Evolutionary conservation across 1,140 invertebrate genomes (phyloP).

Genomic region (Littorina saxatilis): DNA sequence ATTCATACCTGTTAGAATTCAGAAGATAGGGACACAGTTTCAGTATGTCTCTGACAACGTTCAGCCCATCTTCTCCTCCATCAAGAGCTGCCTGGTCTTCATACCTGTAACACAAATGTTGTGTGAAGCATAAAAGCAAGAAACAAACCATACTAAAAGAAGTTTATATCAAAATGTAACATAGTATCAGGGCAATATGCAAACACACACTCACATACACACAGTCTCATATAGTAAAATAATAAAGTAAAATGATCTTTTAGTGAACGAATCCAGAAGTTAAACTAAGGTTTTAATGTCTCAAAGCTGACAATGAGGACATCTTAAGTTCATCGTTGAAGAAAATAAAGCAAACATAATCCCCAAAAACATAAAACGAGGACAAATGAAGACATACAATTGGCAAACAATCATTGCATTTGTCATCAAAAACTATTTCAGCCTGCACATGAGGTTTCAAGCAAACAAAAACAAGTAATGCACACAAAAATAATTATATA

Average conservation of each 20-base stretch:
- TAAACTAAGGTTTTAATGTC: neutral
- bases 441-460: no score
- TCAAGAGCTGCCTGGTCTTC: neutral
- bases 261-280: neutral
- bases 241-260: neutral
- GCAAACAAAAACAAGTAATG: no score
- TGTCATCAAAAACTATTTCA: no score
- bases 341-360: no score
- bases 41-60: neutral
- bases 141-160: neutral
- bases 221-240: no score
- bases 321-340: no score
- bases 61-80: conserved; percentile 4
- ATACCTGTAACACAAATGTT: neutral
- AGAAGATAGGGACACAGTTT: neutral
- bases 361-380: no score
- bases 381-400: no score
- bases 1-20: neutral
- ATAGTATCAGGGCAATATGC: neutral
- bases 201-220: no score
- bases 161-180: neutral
- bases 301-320: no score
- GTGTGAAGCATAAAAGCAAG: neutral
- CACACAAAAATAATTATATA: no score
- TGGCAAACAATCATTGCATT: no score